These are phyloP conservation scores for Phyllotreta striolata DNA, from an alignment of 2,888 invertebrate species.

Conservation along the genomic window DNA sequence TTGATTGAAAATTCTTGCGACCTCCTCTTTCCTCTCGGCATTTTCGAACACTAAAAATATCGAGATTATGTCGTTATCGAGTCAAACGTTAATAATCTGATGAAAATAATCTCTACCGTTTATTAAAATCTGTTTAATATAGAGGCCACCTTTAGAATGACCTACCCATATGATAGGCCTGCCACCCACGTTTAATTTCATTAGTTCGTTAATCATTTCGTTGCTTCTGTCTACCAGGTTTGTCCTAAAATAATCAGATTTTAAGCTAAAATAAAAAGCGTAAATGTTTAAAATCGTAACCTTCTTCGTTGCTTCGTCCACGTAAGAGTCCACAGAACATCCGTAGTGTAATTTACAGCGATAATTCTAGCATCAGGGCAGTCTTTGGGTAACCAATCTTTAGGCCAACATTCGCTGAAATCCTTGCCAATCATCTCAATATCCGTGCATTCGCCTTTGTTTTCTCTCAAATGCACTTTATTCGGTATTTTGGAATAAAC, in stretches of 20 bases:
- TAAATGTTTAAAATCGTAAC: conserved; percentile 52
- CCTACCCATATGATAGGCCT: conserved; percentile 86
- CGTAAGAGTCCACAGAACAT: conserved; percentile 77
- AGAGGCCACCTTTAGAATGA: conserved; percentile 87
- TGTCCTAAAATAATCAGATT: conserved; percentile 61
- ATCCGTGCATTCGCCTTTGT: conserved; percentile 5
- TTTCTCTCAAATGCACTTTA: conserved; percentile 49
- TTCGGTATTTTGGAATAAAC: conserved; percentile 48
- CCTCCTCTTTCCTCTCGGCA: conserved; percentile 56
- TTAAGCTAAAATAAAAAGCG: not conserved
- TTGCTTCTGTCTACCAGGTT: conserved; percentile 72
- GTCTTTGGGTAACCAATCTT: conserved; percentile 85
- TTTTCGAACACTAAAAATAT: conserved; percentile 62
- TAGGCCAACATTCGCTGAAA: conserved; percentile 81
- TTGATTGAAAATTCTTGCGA: conserved; percentile 64
- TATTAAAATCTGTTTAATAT: conserved; percentile 83
- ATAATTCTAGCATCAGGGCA: conserved; percentile 80
- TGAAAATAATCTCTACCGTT: conserved; percentile 63
- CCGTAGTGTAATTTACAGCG: conserved; percentile 83
- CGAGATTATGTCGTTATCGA: not conserved
- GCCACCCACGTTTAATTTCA: conserved; percentile 74
- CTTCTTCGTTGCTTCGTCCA: conserved; percentile 75
- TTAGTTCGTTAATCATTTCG: conserved; percentile 74
- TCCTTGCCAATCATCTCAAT: conserved; percentile 16
- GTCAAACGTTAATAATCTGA: no score